Evolutionary conservation across 2,888 invertebrate species (phyloP).

Genomic region (Apotomis capreana): DNA sequence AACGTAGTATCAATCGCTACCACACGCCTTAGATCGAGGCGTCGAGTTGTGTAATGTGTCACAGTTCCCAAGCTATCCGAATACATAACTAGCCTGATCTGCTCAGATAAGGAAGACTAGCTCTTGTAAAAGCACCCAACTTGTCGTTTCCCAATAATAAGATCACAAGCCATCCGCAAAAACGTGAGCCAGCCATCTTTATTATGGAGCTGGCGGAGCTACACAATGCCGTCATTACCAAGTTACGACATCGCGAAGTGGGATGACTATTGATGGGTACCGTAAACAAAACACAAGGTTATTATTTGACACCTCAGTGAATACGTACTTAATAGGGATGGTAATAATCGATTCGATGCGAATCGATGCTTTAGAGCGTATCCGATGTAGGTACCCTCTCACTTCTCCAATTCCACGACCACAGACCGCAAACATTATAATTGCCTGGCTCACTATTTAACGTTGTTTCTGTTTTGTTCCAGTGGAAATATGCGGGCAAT

Average conservation of each 20-base stretch:
- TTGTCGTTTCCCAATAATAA: slow-evolving; percentile 75
- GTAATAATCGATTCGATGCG: not conserved
- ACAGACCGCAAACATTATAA: slow-evolving; percentile 22
- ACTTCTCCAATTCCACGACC: not conserved
- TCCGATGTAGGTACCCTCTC: not conserved
- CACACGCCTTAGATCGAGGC: slow-evolving; percentile 9
- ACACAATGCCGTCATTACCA: slow-evolving; percentile 74
- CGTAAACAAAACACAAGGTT: slow-evolving; percentile 35
- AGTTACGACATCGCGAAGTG: slow-evolving; percentile 62
- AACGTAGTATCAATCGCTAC: slow-evolving; percentile 24
- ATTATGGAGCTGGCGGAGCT: slow-evolving; percentile 64
- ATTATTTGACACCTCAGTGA: slow-evolving; percentile 31
- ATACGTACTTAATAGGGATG: slow-evolving; percentile 14
- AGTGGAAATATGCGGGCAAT: slow-evolving; percentile 63
- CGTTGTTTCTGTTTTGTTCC: slow-evolving; percentile 48
- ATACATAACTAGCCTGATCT: slow-evolving; percentile 74
- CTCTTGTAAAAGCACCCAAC: slow-evolving; percentile 58
- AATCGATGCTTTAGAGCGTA: too few species aligned
- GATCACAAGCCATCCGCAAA: slow-evolving; percentile 72
- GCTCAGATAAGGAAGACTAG: slow-evolving; percentile 69
- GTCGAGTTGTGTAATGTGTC: slow-evolving; percentile 65
- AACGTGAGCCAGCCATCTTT: slow-evolving; percentile 73
- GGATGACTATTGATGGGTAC: slow-evolving; percentile 36
- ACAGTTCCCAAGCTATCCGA: slow-evolving; percentile 75
- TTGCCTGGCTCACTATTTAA: slow-evolving; percentile 11